A percentile compares a stretch with the other conserved stretches of the same genome.
phyloP scores from a whole-genome alignment of 2,797 vertebrate species.

The Urocyon cinereoargenteus region DNA sequence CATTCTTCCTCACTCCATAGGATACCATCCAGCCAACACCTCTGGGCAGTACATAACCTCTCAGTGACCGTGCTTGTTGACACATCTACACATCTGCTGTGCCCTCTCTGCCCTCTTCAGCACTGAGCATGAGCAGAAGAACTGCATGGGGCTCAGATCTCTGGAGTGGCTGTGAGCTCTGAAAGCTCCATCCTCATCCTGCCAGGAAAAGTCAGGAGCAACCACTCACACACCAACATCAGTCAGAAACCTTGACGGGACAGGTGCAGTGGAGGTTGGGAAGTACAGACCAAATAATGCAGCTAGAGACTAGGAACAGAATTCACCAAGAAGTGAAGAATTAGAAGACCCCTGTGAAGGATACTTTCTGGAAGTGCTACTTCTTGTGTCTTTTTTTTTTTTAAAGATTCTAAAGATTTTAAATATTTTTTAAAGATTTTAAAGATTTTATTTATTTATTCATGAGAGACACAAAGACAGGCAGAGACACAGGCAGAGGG shows the following conservation, averaged over 20 bases:
- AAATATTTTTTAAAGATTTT: too few species aligned
- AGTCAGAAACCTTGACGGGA: neutral
- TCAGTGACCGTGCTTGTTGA: neutral
- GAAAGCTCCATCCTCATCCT: neutral
- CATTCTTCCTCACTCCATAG: neutral
- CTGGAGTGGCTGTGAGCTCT: neutral
- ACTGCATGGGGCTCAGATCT: neutral
- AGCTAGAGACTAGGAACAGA: neutral
- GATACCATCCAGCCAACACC: rapidly evolving
- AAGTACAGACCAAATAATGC: neutral
- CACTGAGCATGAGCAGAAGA: neutral
- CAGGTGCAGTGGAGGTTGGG: neutral
- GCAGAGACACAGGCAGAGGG: too few species aligned
- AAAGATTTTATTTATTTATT: too few species aligned
- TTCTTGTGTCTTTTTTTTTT: neutral
- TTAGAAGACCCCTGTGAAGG: neutral
- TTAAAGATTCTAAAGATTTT: too few species aligned
- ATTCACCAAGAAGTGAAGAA: neutral
- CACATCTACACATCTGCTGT: too few species aligned
- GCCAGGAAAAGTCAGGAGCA: neutral
- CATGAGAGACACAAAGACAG: too few species aligned
- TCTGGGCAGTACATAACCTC: neutral
- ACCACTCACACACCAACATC: neutral
- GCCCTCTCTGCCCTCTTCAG: neutral
- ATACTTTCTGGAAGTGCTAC: neutral